A percentile compares a stretch with the other conserved stretches of the same genome.
phyloP scores from a whole-genome alignment of 2,113 vertebrate species.

The Phylloscopus trochilus region DNA sequence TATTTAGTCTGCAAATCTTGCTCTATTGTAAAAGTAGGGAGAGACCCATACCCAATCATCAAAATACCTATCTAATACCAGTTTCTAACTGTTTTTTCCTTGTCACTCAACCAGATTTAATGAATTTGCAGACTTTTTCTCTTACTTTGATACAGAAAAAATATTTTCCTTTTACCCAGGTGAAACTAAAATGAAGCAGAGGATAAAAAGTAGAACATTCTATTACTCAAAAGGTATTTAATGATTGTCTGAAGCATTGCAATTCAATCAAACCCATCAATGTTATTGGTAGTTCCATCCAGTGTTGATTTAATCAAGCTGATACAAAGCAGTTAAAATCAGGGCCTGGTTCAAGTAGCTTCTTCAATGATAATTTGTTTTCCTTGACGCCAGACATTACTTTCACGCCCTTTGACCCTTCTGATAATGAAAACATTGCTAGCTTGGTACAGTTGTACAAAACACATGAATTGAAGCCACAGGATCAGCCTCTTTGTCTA shows the following conservation, averaged over 20 bases:
- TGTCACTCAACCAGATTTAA: neutral
- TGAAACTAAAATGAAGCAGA: neutral
- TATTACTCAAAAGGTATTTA: neutral
- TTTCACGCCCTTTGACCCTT: slow-evolving; percentile 43
- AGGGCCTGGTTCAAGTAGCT: neutral
- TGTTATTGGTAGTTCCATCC: neutral
- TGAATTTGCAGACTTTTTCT: slow-evolving; percentile 4
- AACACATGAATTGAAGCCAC: neutral
- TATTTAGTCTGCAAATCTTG: neutral
- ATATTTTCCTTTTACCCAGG: neutral
- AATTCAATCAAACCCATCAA: slow-evolving; percentile 52
- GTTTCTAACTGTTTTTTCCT: neutral
- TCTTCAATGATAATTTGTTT: slow-evolving; percentile 59
- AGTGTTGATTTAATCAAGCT: slow-evolving; percentile 67
- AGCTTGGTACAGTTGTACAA: neutral
- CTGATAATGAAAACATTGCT: slow-evolving; percentile 50
- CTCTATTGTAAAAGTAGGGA: neutral
- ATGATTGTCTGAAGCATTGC: neutral
- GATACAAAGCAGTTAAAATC: slow-evolving; percentile 15
- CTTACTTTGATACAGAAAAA: neutral
- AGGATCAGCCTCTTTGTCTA: neutral
- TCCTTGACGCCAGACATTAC: slow-evolving; percentile 13
- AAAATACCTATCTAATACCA: neutral
- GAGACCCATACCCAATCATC: neutral
- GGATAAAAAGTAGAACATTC: neutral